Conservation (phyloP, 2,797 vertebrate genomes). For the Protonibea diacanthus region DNA sequence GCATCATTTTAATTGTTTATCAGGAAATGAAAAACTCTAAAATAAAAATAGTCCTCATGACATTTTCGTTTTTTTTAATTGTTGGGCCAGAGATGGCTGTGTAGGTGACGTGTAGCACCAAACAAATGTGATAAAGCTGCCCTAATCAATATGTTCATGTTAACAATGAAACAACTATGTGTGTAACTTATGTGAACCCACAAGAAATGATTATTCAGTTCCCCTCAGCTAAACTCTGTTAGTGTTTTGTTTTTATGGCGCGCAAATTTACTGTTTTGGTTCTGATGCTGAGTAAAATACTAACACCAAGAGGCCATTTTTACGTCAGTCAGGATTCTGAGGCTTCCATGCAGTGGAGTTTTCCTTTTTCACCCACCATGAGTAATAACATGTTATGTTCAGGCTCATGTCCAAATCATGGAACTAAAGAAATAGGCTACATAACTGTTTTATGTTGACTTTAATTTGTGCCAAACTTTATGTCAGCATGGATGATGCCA, state of each 20-base stretch:
- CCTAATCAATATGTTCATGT: background rate
- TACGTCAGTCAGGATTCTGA: no score
- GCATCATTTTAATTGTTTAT: no score
- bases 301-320: background rate
- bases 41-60: no score
- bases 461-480: constrained; percentile 15
- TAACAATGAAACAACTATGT: background rate
- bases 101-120: no score
- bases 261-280: background rate
- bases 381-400: background rate
- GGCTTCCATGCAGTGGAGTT: background rate
- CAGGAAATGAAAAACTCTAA: no score
- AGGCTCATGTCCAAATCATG: background rate
- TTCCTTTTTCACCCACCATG: background rate
- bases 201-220: background rate
- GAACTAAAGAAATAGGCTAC: background rate
- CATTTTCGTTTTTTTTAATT: no score
- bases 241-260: background rate
- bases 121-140: background rate
- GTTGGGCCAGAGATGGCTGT: no score
- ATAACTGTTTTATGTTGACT: background rate
- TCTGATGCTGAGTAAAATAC: background rate
- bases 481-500: constrained; percentile 11
- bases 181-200: background rate
- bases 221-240: background rate